These are phyloP conservation scores for Shinisaurus crocodilurus DNA, from an alignment of 2,113 vertebrate genomes.

Conservation along the genomic window DNA sequence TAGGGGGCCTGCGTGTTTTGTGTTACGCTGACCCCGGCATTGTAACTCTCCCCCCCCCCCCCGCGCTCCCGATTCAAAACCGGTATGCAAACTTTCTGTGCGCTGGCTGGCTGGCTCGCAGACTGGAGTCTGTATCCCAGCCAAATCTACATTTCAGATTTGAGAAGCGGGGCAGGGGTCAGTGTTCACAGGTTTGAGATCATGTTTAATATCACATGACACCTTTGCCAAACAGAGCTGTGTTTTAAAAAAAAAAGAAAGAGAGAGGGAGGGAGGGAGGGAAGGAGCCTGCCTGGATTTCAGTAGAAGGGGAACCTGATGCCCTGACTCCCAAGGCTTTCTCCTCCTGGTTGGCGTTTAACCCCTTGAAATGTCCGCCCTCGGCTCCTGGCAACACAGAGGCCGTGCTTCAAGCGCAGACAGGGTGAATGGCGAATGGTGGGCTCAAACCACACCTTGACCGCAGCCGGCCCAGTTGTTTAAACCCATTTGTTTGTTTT, in stretches of 20 bases:
- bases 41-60: conserved; percentile 49
- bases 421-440: not conserved
- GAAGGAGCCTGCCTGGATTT: conserved; percentile 67
- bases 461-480: not conserved
- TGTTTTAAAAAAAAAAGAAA: conserved; percentile 41
- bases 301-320: conserved; percentile 48
- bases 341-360: conserved; percentile 31
- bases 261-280: not conserved
- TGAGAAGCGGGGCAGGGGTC: conserved; percentile 79
- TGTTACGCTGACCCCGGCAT: conserved; percentile 83
- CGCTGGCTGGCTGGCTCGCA: conserved; percentile 51
- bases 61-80: conserved; percentile 61
- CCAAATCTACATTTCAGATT: conserved; percentile 80
- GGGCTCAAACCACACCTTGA: not conserved
- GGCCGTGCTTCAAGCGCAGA: conserved; percentile 27
- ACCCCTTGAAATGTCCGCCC: not conserved
- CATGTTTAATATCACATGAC: conserved; percentile 84
- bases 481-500: not conserved
- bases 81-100: conserved; percentile 63
- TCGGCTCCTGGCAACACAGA: conserved; percentile 57
- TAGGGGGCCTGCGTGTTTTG: conserved; percentile 79
- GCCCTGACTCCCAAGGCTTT: conserved; percentile 30
- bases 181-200: conserved; percentile 83
- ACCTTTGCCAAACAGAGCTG: conserved; percentile 84
- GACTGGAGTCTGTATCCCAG: conserved; percentile 75